Base-by-base conservation (phyloP, 2,113 vertebrate species). In the Sander vitreus region DNA sequence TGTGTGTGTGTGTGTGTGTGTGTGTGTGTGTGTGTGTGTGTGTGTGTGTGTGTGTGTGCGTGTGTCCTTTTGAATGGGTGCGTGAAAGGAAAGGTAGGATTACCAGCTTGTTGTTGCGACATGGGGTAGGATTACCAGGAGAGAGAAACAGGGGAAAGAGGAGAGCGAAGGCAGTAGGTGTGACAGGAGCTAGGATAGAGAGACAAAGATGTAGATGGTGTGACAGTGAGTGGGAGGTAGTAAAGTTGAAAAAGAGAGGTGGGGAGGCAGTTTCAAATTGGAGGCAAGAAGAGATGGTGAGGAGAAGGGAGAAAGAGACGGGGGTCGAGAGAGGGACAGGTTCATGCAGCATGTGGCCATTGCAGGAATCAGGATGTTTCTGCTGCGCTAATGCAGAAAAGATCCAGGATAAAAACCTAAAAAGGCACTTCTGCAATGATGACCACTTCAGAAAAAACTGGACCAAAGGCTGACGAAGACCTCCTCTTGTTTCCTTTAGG, bases 111-210 rank as follows among this genome's bases (percentile, higher is more conserved):
- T 73, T 88, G 88, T 87, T 62, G 80, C 6, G 19, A 92, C 83
- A 93, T 89, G 80, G 82, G 79, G 64, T 89, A 67, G 83, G 89
- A 91, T 92, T 93, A 93, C 87, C 47, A 8, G 47, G 60, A 58
- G 76, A 71, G 45, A 63, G 77, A 87, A 73, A 70, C 53, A 33
- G 60, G 23, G 75, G 87, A 77, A 50, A 73, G 73, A 77, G 68
- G 50, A 50, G 70, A 73, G 78, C 1, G 18, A 83, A 76, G 74
- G 77, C 71, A 87, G 66, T 66, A 85, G 75, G 67, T 85, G 86
- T 85, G 85, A 92, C 83, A 81, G 86, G 39, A 85, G 50, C 72
- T 66, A 57, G 69, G 83, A 85, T 45, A 36, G 59, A 73, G 78
- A 81, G 83, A 91, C 74, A 92, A 77, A 76, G 73, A 85, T 86